A percentile compares a stretch with the other conserved stretches of the same genome.
These are phyloP conservation scores for Engraulis encrasicolus DNA, from an alignment of 2,113 vertebrate genomes.

Conservation along the genomic window DNA sequence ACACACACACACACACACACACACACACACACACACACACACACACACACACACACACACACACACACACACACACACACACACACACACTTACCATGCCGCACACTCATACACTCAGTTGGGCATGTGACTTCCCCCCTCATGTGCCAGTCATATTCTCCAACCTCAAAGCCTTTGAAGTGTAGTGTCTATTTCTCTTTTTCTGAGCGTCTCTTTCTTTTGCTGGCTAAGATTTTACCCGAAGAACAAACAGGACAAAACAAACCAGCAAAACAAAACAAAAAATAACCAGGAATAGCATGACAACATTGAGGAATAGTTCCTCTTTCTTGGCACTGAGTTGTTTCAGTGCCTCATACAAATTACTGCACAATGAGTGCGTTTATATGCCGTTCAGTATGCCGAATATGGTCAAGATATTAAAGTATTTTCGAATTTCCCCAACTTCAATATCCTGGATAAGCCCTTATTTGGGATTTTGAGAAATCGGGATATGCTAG, in stretches of 20 bases:
- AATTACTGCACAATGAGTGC: neutral
- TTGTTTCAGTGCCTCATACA: neutral
- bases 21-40: neutral
- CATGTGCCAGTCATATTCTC: slow-evolving; percentile 30
- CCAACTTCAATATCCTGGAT: no score
- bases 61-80: slow-evolving; percentile 4
- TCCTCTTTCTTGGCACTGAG: neutral
- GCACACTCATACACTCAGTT: neutral
- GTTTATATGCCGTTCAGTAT: neutral
- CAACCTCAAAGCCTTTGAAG: neutral
- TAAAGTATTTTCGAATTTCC: no score
- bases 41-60: slow-evolving; percentile 33
- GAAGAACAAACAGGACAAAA: neutral
- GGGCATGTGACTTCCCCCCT: slow-evolving; percentile 25
- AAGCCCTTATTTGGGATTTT: no score
- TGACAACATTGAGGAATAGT: neutral
- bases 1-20: slow-evolving; percentile 2
- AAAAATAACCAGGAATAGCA: neutral
- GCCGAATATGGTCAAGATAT: no score
- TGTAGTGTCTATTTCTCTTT: slow-evolving; percentile 11
- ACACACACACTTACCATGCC: neutral
- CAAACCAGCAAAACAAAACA: neutral
- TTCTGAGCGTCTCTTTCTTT: neutral
- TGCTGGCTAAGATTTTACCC: neutral
- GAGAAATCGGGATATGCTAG: no score